These are phyloP conservation scores for Pseudomyrmex cubaensis DNA, from an alignment of 1,140 invertebrate species.

Conservation along the genomic window DNA sequence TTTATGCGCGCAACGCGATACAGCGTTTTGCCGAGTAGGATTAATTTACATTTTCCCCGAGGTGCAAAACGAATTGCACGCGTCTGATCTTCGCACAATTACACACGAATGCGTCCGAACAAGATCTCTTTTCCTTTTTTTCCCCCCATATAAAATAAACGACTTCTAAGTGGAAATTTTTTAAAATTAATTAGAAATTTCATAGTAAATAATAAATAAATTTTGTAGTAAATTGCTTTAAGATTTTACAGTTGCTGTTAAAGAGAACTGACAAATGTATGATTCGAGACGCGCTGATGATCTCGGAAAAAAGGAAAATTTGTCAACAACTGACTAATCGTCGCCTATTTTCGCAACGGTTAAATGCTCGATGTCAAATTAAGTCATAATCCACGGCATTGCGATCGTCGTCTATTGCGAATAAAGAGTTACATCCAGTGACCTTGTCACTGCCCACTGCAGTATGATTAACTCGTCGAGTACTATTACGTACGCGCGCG, in stretches of 20 bases:
- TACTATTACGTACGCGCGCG: constrained; percentile 62
- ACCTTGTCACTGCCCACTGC: constrained; percentile 73
- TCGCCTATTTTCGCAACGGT: neutral
- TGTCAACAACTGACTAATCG: constrained; percentile 26
- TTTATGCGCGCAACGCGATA: constrained; percentile 44
- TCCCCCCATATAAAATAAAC: no score
- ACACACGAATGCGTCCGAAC: neutral
- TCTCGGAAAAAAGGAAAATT: constrained; percentile 14
- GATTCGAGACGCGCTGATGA: neutral
- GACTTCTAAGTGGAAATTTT: no score
- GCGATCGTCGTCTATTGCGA: constrained; percentile 71
- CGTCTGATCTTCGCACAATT: neutral
- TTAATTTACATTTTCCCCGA: constrained; percentile 68
- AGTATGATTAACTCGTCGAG: constrained; percentile 68
- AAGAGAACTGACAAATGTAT: no score
- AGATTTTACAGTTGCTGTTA: no score
- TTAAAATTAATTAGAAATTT: no score
- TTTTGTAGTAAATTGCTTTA: no score
- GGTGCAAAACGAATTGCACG: constrained; percentile 51
- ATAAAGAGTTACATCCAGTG: constrained; percentile 76
- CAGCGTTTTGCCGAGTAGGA: constrained; percentile 22
- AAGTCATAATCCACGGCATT: constrained; percentile 66
- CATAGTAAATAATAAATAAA: neutral
- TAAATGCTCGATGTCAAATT: constrained; percentile 65
- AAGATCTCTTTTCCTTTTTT: neutral